Base-by-base conservation (phyloP, 2,888 invertebrate species). In the Drosophila paramelanica region DNA sequence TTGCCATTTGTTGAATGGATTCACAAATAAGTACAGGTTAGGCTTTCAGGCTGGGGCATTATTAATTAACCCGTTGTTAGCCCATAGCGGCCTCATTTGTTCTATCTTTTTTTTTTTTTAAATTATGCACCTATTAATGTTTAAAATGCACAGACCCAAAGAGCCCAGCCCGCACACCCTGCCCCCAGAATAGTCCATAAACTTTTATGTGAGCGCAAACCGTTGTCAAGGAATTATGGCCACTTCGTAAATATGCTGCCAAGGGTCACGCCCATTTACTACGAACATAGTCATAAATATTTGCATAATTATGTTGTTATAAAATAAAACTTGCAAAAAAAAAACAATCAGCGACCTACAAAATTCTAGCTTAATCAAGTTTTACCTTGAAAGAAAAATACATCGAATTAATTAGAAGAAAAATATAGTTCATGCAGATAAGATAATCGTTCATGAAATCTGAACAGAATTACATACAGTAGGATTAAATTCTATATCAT, bases 121-220 rank as follows among this genome's bases (percentile, higher is more conserved):
- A 83, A 83, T 86, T 86, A 83, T 83, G 83, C 86, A 86, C 76
- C 83, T 86, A 83, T 83, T 86, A 83, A 83, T 83, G 86, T 82
- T 82, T 86, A 81, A 86, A 83, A 73, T 60, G 78, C 83, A 78
- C 60, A 85, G 73, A 61, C 70, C 56, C 45, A 50, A 23, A 61
- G 27, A 14, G 51, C 27, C 20, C 8, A 17, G 25, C 11, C 17
- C 10, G 10, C 27, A 17, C 14, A 20, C 42, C 10, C 25, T 53
- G n/a, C 31, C 13, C 41, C 70, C 31, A 33, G 20, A 64, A 69
- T 58, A 50, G 73, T 20, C 73, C 72, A 80, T 83, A 68, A 83
- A 80, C 67, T 78, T 85, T 83, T 80, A 83, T 80, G 83, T 71
- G 76, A 39, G 57, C 51, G 45, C 53, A 43, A 62, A 73, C 64